phyloP scores from a whole-genome alignment of 2,797 vertebrate species.

The Platalea minor region DNA sequence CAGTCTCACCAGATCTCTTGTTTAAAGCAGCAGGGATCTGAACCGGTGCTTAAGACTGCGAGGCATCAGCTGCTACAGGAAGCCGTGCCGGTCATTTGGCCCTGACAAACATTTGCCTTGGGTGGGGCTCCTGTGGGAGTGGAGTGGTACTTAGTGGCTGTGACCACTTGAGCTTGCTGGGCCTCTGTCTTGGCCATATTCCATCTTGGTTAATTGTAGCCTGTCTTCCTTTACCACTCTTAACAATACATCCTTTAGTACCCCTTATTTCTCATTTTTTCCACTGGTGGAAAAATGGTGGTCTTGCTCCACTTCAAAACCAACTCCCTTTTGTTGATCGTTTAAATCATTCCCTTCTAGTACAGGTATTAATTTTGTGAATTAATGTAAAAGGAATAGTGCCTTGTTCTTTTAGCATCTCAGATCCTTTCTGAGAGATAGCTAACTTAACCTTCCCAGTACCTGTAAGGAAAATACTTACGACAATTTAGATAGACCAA shows the following conservation, averaged over 20 bases:
- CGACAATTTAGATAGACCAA: neutral
- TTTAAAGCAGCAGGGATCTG: neutral
- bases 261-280: neutral
- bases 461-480: neutral
- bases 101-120: neutral
- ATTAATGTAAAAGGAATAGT: neutral
- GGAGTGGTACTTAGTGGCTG: neutral
- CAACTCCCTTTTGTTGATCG: neutral
- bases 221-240: conserved; percentile 4
- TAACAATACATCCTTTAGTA: neutral
- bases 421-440: neutral
- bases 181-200: neutral
- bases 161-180: neutral
- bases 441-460: neutral
- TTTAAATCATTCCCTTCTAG: neutral
- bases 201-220: neutral
- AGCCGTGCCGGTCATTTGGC: neutral
- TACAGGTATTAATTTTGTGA: neutral
- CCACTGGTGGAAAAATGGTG: neutral
- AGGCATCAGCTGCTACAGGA: neutral
- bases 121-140: neutral
- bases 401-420: neutral
- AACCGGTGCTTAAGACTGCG: neutral
- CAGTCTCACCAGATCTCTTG: neutral
- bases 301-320: neutral